Evolutionary conservation across 2,888 invertebrate genomes (phyloP), one percentile per base, ranked within the genome.

Genomic region (Antheraea yamamai): DNA sequence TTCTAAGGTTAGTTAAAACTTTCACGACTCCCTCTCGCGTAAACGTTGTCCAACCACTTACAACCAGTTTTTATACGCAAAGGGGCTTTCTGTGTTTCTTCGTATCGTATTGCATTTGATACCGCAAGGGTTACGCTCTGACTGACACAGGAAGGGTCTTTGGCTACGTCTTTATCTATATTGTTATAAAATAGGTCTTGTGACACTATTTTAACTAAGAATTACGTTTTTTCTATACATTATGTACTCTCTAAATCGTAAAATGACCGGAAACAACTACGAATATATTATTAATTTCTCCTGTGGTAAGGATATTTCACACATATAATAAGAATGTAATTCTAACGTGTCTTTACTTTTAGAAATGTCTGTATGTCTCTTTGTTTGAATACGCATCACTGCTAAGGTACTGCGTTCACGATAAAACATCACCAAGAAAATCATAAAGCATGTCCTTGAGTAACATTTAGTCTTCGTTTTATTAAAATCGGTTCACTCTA

Each of bases 1-100:
- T 83, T 86, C 87, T 88, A 84, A 84, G 83, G 83, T 82, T 83
- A 80, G 83, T 81, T 83, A 80, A 81, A 90, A 90, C 90, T 91
- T 91, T 91, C 90, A 88, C 90, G 85, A 81, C 83, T 82, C 81
- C 83, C 81, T 84, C 82, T 86, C 82, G 85, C 82, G 87, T 86
- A 88, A 87, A 85, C 86, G 85, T 81, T 80, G 87, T 86, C 86
- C 85, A 85, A 81, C 85, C 83, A 85, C 84, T 81, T 78, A 76
- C 75, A 89, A 89, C 91, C 86, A 84, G 89, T 91, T 89, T 87
- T 88, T 85, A 82, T 81, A 76, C 75, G 77, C 74, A 51, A 78
- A 75, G 74, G 75, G 78, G 80, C 82, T 86, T 84, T 86, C 86
- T 84, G 79, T 81, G 83, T 83, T 81, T 81, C 81, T 82, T 79